These are phyloP conservation scores for Cantharis rustica DNA, from an alignment of 2,888 invertebrate genomes.

Conservation along the genomic window DNA sequence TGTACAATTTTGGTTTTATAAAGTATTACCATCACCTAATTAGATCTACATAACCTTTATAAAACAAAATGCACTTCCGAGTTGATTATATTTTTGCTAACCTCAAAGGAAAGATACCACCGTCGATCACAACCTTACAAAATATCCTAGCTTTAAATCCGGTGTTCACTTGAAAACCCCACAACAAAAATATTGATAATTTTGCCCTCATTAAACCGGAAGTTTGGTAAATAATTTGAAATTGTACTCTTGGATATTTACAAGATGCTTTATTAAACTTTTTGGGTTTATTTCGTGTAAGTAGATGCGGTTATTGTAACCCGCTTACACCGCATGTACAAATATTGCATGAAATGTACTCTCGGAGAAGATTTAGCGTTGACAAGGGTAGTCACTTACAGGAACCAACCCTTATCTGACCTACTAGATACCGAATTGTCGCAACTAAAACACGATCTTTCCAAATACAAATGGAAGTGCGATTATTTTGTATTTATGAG, in stretches of 20 bases:
- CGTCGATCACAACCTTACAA: too few relatives aligned
- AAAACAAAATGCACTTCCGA: too few relatives aligned
- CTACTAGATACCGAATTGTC: conserved; percentile 41
- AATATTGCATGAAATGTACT: conserved; percentile 37
- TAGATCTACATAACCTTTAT: too few relatives aligned
- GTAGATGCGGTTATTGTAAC: neutral
- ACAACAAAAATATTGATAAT: neutral
- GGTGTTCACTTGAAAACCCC: neutral
- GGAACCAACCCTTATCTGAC: conserved; percentile 42
- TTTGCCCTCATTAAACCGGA: neutral
- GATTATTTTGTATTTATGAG: conserved; percentile 28
- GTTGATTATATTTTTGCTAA: too few relatives aligned
- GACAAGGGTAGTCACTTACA: conserved; percentile 45
- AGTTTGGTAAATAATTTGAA: neutral
- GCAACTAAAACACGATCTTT: conserved; percentile 34
- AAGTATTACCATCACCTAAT: too few relatives aligned
- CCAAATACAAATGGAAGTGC: conserved; percentile 37
- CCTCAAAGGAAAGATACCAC: too few relatives aligned
- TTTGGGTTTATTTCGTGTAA: neutral
- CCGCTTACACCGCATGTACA: conserved; percentile 17
- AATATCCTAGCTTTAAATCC: neutral
- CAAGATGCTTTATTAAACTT: neutral
- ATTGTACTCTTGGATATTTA: neutral
- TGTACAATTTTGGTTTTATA: too few relatives aligned
- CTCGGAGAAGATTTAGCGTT: conserved; percentile 39